Evolutionary conservation across 2,113 vertebrate species (phyloP).

Genomic region (Pelusios castaneus): DNA sequence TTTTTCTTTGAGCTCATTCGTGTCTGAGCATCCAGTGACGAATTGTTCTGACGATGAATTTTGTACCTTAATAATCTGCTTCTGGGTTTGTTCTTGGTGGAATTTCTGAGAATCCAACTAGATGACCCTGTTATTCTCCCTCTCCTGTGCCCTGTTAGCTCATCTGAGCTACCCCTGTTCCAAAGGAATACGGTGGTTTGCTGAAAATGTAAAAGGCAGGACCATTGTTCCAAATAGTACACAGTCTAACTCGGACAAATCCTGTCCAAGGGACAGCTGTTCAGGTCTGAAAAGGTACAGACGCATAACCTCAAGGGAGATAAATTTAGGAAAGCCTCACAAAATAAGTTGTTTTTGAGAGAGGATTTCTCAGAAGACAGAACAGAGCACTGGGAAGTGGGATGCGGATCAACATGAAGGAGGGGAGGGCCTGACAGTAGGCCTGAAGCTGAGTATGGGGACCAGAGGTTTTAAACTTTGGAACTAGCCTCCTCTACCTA

Average conservation of each 20-base stretch:
- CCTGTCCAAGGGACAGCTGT: background rate
- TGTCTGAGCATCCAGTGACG: constrained; percentile 1
- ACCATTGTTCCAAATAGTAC: constrained; percentile 1
- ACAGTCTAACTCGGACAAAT: background rate
- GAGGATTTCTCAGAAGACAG: background rate
- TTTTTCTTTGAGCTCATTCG: background rate
- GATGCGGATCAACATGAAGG: background rate
- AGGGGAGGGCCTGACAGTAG: background rate
- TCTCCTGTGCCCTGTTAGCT: background rate
- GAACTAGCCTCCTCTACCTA: background rate
- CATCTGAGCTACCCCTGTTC: background rate
- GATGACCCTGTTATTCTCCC: background rate
- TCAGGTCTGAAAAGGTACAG: background rate
- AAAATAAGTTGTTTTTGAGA: background rate
- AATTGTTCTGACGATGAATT: background rate
- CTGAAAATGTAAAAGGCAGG: background rate
- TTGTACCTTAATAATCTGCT: constrained; percentile 22
- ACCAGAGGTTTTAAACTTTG: background rate
- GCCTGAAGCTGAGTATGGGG: background rate
- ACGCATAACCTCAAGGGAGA: background rate
- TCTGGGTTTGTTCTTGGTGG: background rate
- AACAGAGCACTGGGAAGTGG: background rate
- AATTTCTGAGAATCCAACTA: background rate
- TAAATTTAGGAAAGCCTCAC: background rate
- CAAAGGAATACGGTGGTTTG: background rate